Evolutionary conservation across 2,888 invertebrate genomes (phyloP), one percentile per base, ranked within the genome.

Genomic region (Endotricha flammealis): DNA sequence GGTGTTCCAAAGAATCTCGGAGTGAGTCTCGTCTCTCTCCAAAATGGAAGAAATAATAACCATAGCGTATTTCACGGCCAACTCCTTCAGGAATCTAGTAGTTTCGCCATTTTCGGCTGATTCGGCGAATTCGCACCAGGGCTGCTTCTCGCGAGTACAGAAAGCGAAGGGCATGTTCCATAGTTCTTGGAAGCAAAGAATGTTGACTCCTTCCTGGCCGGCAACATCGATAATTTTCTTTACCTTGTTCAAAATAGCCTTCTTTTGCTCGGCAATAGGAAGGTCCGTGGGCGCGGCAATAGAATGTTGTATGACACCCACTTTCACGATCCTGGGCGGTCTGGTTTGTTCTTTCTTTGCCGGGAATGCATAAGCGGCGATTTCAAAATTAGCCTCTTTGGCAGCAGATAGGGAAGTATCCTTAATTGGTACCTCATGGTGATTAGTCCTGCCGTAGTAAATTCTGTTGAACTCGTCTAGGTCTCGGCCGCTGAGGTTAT

Each of bases 111-210:
- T 85, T 69, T 95, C 93, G 0, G 95, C 97, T 12, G 93, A 92
- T 75, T 99, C 99, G 0, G 98, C 98, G 74, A 98, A 97, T 78
- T 99, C 97, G 62, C 95, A 95, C 99, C 99, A 99, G 0, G 98
- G 99, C 44, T 92, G 90, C 68, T 97, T 97, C 81, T 98, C 97
- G 24, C 99, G 89, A 0, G 99, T 99, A 73, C 99, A 99, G 79
- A 99, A 99, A 0, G 95, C 97, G 82, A 99, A 99, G 0, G 99
- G 99, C 99, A 99, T 99, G 38, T 94, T 93, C 99, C 99, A 99
- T 6, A 97, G 93, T 78, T 99, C 99, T 80, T 99, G 99, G 60
- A 98, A 91, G 64, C 98, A 98, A 29, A 99, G 76, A 28, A 99
- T 89, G 71, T 99, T 98, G 30, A 96, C 97, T 1, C 92, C 92